These are phyloP conservation scores for Drosophila siamana DNA, from an alignment of 2,888 invertebrate species.

Conservation along the genomic window DNA sequence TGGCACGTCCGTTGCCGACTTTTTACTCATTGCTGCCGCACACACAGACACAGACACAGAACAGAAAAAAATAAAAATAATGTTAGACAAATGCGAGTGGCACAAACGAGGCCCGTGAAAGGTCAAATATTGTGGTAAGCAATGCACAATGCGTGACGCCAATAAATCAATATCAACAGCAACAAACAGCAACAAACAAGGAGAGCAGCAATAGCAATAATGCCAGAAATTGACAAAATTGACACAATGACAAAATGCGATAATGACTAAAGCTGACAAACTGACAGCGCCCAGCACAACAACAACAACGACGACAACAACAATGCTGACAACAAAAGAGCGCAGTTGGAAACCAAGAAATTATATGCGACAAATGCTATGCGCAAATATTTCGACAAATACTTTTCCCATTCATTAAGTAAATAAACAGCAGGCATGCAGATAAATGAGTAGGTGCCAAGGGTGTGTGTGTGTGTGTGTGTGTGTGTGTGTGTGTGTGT, in stretches of 20 bases:
- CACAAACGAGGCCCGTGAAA: constrained; percentile 31
- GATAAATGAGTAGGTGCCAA: neutral
- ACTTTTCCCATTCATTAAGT: constrained; percentile 64
- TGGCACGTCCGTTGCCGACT: constrained; percentile 39
- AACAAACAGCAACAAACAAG: constrained; percentile 32
- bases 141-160: constrained; percentile 55
- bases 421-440: constrained; percentile 32
- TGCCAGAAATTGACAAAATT: constrained; percentile 22
- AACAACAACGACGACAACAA: neutral
- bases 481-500: accelerated
- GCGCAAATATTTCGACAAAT: constrained; percentile 66
- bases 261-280: constrained; percentile 12
- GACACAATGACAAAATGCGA: constrained; percentile 29
- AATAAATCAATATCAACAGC: constrained; percentile 69
- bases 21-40: no score
- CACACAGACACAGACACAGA: neutral
- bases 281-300: neutral
- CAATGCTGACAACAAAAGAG: constrained; percentile 3
- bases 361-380: constrained; percentile 33
- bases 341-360: constrained; percentile 21
- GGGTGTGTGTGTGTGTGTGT: neutral
- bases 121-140: constrained; percentile 70
- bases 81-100: constrained; percentile 52
- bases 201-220: constrained; percentile 21
- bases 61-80: constrained; percentile 25